phyloP scores from a whole-genome alignment of 2,113 vertebrate species.

The Penelope pileata region DNA sequence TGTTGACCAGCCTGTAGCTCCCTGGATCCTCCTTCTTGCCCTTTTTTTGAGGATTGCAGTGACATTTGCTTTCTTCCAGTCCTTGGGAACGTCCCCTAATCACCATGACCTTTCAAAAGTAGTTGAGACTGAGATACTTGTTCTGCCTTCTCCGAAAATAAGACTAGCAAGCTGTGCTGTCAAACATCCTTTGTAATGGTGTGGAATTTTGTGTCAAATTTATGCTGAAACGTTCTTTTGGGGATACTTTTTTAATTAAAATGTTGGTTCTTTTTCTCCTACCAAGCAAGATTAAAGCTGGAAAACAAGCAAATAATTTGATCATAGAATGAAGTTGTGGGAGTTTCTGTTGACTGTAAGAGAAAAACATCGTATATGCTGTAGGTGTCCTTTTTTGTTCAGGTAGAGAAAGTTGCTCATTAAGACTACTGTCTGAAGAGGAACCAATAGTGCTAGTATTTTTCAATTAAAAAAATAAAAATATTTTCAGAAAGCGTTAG shows the following conservation, averaged over 20 bases:
- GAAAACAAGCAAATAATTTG: neutral
- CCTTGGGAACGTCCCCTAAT: neutral
- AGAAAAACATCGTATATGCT: neutral
- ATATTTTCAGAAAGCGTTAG: neutral
- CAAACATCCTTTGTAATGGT: neutral
- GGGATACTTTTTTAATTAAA: neutral
- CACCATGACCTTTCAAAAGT: neutral
- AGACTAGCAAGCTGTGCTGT: neutral
- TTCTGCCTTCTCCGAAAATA: neutral
- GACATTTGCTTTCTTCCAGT: slow-evolving; percentile 28
- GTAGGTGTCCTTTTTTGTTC: neutral
- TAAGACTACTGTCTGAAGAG: neutral
- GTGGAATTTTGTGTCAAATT: neutral
- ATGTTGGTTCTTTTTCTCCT: neutral
- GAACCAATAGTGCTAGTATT: neutral
- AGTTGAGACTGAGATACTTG: neutral
- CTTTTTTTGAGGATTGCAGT: neutral
- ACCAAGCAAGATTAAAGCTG: neutral
- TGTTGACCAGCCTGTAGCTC: neutral
- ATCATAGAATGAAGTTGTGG: neutral
- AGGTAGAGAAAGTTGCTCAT: neutral
- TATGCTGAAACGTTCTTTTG: neutral
- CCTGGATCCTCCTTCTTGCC: neutral
- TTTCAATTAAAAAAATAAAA: neutral
- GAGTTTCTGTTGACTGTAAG: neutral